Percentiles rank a stretch among this genome's conserved stretches.
These are phyloP conservation scores for Cosmorhoe ocellata DNA, from an alignment of 2,888 invertebrate genomes.

Conservation along the genomic window DNA sequence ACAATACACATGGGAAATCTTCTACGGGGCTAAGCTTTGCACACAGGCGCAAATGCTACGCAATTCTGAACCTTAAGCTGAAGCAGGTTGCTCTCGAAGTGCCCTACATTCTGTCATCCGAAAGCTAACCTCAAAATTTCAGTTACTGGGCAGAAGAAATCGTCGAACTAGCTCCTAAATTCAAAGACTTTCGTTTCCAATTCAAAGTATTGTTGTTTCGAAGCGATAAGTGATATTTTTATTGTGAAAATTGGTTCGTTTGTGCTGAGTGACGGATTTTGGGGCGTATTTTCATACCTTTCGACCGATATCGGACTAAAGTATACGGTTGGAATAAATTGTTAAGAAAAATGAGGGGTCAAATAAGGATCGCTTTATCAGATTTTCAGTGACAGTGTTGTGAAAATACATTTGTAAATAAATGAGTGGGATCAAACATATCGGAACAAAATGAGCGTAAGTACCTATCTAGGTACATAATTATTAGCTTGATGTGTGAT, in stretches of 20 bases:
- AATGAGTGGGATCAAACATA: conserved; percentile 39
- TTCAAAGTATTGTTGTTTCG: conserved; percentile 7
- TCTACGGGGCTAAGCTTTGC: conserved; percentile 44
- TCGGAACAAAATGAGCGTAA: conserved; percentile 65
- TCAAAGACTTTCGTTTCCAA: conserved; percentile 26
- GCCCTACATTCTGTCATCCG: conserved; percentile 73
- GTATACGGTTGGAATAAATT: conserved; percentile 21
- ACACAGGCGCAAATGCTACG: conserved; percentile 51
- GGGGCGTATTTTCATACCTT: conserved; percentile 24
- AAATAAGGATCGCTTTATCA: conserved; percentile 25
- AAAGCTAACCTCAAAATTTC: conserved; percentile 76
- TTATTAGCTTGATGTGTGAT: too few relatives aligned
- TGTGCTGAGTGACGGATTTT: conserved; percentile 4
- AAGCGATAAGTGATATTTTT: background rate
- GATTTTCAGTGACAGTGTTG: conserved; percentile 41
- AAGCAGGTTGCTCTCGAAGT: conserved; percentile 55
- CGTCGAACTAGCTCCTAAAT: conserved; percentile 43
- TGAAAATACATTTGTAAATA: conserved; percentile 42
- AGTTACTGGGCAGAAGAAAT: conserved; percentile 56
- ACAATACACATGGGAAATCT: conserved; percentile 45
- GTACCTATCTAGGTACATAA: conserved; percentile 42
- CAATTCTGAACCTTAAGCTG: conserved; percentile 62
- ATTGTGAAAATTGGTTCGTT: background rate
- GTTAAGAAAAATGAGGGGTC: conserved; percentile 30
- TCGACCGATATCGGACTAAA: conserved; percentile 15